Percentiles rank a stretch among this genome's conserved stretches.
Conservation (phyloP, 2,113 vertebrate species). For the Ptychochromis oligacanthus region DNA sequence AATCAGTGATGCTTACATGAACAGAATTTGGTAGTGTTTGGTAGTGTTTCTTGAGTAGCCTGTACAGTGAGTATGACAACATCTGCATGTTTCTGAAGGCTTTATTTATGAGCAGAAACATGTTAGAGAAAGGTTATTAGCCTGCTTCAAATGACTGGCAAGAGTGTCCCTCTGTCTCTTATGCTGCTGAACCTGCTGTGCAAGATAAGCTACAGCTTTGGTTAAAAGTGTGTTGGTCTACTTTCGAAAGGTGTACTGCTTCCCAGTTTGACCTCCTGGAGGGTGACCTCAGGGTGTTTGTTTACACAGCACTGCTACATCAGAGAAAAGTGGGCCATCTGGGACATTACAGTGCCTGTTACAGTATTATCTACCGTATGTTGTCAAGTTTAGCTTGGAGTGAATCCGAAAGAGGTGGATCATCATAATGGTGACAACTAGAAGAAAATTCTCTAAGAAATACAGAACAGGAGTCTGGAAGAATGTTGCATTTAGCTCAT, state of each 20-base stretch:
- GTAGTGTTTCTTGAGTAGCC: conserved; percentile 63
- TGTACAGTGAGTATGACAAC: conserved; percentile 49
- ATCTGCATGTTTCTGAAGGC: conserved; percentile 42
- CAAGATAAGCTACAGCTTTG: conserved; percentile 35
- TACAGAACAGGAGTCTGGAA: background rate
- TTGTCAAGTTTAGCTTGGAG: conserved; percentile 30
- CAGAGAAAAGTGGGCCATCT: conserved; percentile 67
- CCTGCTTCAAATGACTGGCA: background rate
- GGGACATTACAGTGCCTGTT: conserved; percentile 44
- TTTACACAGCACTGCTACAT: conserved; percentile 66
- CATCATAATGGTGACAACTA: background rate
- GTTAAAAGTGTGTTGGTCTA: conserved; percentile 33
- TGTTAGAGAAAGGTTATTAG: conserved; percentile 25
- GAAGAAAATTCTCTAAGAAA: background rate
- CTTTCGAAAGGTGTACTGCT: conserved; percentile 49
- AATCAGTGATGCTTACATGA: conserved; percentile 42
- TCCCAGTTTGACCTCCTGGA: conserved; percentile 67
- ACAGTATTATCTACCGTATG: conserved; percentile 38
- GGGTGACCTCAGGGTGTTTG: conserved; percentile 73
- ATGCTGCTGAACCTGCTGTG: conserved; percentile 3
- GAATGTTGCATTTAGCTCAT: background rate
- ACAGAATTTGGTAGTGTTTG: conserved; percentile 50
- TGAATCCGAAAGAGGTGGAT: background rate
- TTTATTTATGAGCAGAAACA: conserved; percentile 30
- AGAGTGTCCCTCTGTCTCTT: conserved; percentile 11